These are phyloP conservation scores for Tamandua tetradactyla DNA, from an alignment of 2,797 vertebrate genomes.

Conservation along the genomic window DNA sequence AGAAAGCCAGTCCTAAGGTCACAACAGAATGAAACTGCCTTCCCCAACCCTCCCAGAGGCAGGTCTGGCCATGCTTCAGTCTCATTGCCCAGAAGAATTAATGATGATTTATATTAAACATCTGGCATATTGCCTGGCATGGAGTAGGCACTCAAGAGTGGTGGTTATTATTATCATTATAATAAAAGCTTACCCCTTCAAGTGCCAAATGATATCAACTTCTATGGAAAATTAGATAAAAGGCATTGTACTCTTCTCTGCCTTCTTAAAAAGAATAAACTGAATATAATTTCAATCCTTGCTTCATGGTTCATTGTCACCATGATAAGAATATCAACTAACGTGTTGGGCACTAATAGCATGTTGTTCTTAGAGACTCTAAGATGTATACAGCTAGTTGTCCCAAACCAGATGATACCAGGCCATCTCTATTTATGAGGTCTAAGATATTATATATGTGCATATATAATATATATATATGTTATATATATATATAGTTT, in stretches of 20 bases:
- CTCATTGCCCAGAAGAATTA: conserved; percentile 43
- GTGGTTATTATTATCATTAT: conserved; percentile 42
- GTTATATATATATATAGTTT: not conserved
- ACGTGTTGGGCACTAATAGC: not conserved
- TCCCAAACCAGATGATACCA: not conserved
- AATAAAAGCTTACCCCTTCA: conserved; percentile 12
- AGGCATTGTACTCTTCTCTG: not conserved
- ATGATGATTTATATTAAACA: conserved; percentile 45
- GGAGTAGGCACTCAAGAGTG: not conserved
- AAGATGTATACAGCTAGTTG: not conserved
- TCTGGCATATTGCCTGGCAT: conserved; percentile 12
- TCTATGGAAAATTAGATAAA: conserved; percentile 33
- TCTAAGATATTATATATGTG: not conserved
- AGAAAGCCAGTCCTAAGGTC: conserved; percentile 42
- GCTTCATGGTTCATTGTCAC: conserved; percentile 12
- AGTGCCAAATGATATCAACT: conserved; percentile 30
- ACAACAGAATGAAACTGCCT: not conserved
- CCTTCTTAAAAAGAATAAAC: conserved; percentile 57
- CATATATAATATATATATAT: too few relatives aligned
- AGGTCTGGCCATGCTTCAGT: not conserved
- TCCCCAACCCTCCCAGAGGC: not conserved
- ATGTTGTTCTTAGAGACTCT: not conserved
- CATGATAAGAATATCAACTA: conserved; percentile 35
- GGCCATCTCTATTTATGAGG: not conserved
- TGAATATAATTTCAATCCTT: not conserved